A percentile compares a stretch with the other conserved stretches of the same genome.
These are phyloP conservation scores for Palloptera scutellata DNA, from an alignment of 2,888 invertebrate species.

Conservation along the genomic window DNA sequence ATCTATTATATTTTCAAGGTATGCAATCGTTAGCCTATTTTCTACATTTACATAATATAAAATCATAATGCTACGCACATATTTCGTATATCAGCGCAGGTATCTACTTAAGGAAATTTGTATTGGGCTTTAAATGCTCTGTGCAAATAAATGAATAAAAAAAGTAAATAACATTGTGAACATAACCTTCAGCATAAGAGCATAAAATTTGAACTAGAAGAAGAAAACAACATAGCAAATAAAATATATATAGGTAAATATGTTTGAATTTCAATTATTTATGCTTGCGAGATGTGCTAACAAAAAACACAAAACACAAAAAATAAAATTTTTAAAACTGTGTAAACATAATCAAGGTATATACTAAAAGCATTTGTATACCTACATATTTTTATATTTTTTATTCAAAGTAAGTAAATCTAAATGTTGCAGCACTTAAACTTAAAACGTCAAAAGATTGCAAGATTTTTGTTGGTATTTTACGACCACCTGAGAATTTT, in stretches of 20 bases:
- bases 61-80: no score
- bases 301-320: neutral
- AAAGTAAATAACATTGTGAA: neutral
- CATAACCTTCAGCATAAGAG: neutral
- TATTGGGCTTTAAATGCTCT: no score
- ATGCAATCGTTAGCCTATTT: no score
- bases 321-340: neutral
- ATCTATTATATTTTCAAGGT: no score
- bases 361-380: neutral
- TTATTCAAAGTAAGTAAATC: neutral
- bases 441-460: neutral
- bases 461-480: neutral
- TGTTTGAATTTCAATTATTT: neutral
- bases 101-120: no score
- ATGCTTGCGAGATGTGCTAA: neutral
- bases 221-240: neutral
- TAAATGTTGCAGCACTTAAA: neutral
- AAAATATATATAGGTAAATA: neutral
- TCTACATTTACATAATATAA: no score
- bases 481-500: slow-evolving; percentile 30
- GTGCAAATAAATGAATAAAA: no score
- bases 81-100: no score
- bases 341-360: neutral
- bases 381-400: neutral
- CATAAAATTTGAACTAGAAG: neutral